Conservation (phyloP, 2,888 invertebrate species). For the Heliconius sara region DNA sequence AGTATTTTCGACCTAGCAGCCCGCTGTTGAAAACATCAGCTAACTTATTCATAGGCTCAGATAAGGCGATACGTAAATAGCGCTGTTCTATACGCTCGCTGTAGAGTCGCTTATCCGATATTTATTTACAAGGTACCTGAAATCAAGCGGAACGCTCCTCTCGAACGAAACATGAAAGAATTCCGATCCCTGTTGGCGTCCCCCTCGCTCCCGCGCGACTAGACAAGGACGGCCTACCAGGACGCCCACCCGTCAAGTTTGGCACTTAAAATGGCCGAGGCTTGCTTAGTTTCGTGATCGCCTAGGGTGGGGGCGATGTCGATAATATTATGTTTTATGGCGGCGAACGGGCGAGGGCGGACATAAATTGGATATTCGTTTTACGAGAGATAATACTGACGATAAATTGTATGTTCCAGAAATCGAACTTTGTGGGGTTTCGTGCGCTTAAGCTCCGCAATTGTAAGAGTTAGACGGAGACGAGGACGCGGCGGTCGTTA, state of each 20-base stretch:
- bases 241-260: constrained; percentile 72
- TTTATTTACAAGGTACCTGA: constrained; percentile 62
- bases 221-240: constrained; percentile 56
- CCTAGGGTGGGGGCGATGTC: constrained; percentile 81
- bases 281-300: constrained; percentile 82
- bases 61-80: constrained; percentile 48
- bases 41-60: constrained; percentile 48
- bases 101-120: constrained; percentile 48
- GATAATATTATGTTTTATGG: constrained; percentile 82
- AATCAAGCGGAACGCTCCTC: constrained; percentile 68
- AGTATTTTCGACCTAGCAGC: constrained; percentile 42
- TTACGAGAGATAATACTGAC: constrained; percentile 76
- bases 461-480: constrained; percentile 51
- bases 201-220: constrained; percentile 54
- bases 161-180: constrained; percentile 69
- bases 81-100: constrained; percentile 39
- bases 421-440: constrained; percentile 63
- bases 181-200: constrained; percentile 61
- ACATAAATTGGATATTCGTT: constrained; percentile 80
- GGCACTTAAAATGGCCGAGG: constrained; percentile 79
- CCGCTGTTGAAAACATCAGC: constrained; percentile 47
- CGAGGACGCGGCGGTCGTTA: constrained; percentile 49
- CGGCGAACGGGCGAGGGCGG: constrained; percentile 66
- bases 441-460: constrained; percentile 34
- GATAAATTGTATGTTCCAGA: constrained; percentile 77